Percentiles rank a stretch among this genome's conserved stretches.
phyloP scores from a whole-genome alignment of 2,888 invertebrate species.

The Mythimna ferrago region DNA sequence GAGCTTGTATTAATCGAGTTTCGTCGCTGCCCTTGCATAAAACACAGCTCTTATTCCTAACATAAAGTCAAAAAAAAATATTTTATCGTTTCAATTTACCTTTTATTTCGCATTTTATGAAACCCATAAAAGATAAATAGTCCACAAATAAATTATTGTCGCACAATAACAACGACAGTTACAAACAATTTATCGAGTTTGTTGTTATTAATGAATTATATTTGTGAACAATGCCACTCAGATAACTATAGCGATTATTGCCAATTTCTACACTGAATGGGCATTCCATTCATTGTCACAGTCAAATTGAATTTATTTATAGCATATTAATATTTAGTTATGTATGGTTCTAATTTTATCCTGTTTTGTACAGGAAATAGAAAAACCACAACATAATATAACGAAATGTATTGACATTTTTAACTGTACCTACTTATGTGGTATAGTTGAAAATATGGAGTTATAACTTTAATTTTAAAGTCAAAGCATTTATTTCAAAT shows the following conservation, averaged over 20 bases:
- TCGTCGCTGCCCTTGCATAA: too few species aligned
- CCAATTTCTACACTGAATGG: slow-evolving; percentile 47
- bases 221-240: slow-evolving; percentile 37
- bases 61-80: background rate
- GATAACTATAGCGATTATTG: slow-evolving; percentile 58
- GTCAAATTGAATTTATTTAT: slow-evolving; percentile 44
- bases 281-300: slow-evolving; percentile 50
- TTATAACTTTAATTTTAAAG: background rate
- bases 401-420: too few species aligned
- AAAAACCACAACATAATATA: background rate
- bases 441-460: background rate
- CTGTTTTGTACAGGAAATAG: background rate
- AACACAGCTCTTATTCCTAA: background rate
- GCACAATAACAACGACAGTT: slow-evolving; percentile 36
- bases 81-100: background rate
- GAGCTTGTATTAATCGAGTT: background rate
- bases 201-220: slow-evolving; percentile 60
- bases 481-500: too few species aligned
- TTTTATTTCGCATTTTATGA: slow-evolving; percentile 3
- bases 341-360: background rate
- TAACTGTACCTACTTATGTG: too few species aligned
- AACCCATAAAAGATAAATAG: slow-evolving; percentile 12
- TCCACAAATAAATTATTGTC: slow-evolving; percentile 34
- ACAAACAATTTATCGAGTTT: slow-evolving; percentile 45
- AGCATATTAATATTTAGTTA: background rate